Evolutionary conservation across 2,888 invertebrate genomes (phyloP), one percentile per base, ranked within the genome.

Genomic region (Mongoloraphidia duomilia): DNA sequence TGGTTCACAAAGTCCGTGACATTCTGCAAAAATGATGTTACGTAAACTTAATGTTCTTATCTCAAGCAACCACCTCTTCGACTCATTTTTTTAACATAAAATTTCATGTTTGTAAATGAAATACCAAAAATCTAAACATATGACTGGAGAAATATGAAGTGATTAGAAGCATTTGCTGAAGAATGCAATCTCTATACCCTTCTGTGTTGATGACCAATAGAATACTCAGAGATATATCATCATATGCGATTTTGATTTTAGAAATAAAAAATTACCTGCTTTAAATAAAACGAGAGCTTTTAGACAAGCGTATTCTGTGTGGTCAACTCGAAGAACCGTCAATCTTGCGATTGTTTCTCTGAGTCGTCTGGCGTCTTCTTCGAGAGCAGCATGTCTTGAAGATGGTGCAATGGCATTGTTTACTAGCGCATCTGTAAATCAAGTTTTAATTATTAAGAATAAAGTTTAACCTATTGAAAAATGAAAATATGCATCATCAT

Each of bases 241-340:
- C 17, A 17, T 17, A 17, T 17, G 17, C 3, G 4, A 26, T 26
- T 6, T 26, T 26, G 26, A 26, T 26, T 26, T 26, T 26, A 26
- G 26, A 26, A 2, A 17, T 17, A 17, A 6, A 26, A 26, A 26
- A 26, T 65, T 68, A 87, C 89, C 88, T 66, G 84, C 76, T 66
- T 86, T 85, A 65, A 89, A 91, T 6, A 91, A 71, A 6, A 87
- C 77, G 9, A 86, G 71, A 0, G 86, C 84, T 63, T 89, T 90
- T n/a, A 92, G 69, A 64, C 84, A 90, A 38, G 90, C 85, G 60
- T 81, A 86, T 62, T 92, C 91, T 0, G 84, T 82, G 62, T 84
- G 82, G 64, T 92, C 90, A 13, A 89, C 75, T 54, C 79, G 70
- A 47, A 82, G 69, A 9, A 76, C 67, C 8, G 76, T 72, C 58